These are phyloP conservation scores for Notospermus geniculatus DNA, from an alignment of 1,140 invertebrate genomes.

Conservation along the genomic window DNA sequence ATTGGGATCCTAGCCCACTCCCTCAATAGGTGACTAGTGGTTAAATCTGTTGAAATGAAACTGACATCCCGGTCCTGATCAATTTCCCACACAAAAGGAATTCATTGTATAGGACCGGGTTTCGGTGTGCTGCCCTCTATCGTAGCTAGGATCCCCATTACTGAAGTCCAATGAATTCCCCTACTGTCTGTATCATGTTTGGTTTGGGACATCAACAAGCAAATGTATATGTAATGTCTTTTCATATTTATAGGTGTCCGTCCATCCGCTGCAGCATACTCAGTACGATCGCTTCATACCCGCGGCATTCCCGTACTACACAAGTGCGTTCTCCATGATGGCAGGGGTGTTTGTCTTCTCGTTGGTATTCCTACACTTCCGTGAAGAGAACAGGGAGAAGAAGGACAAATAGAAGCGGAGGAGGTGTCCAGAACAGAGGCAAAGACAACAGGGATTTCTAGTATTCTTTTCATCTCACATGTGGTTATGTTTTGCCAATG, in stretches of 20 bases:
- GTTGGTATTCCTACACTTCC: slow-evolving; percentile 90
- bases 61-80: too few relatives aligned
- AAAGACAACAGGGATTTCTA: too few relatives aligned
- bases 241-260: slow-evolving; percentile 76
- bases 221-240: slow-evolving; percentile 8
- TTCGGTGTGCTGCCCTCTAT: too few relatives aligned
- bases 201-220: neutral
- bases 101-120: too few relatives aligned
- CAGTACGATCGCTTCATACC: slow-evolving; percentile 98
- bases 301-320: slow-evolving; percentile 97
- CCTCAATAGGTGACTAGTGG: too few relatives aligned
- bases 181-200: neutral
- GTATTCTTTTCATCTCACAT: too few relatives aligned
- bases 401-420: slow-evolving; percentile 49
- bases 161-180: neutral
- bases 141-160: too few relatives aligned
- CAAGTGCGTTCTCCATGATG: slow-evolving; percentile 99
- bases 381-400: slow-evolving; percentile 60
- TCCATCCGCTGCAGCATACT: slow-evolving; percentile 93
- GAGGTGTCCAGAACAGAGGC: neutral
- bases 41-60: too few relatives aligned
- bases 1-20: too few relatives aligned
- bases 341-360: slow-evolving; percentile 75
- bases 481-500: too few relatives aligned
- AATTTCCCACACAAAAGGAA: too few relatives aligned